Base-by-base conservation (phyloP, 2,888 invertebrate species). In the Ochropacha duplaris region DNA sequence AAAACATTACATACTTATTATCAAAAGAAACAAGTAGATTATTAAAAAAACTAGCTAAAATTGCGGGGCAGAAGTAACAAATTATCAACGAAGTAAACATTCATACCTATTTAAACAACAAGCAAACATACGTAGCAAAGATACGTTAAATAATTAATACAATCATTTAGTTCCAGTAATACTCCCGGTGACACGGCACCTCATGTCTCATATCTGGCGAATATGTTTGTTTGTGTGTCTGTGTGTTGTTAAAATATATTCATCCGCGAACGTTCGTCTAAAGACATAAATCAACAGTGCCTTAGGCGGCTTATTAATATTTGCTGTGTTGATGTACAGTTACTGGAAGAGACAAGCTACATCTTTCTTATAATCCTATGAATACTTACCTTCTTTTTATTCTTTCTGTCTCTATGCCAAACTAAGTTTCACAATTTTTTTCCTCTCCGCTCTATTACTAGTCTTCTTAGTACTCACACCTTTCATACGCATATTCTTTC, bases 261-360 rank as follows among this genome's bases (percentile, higher is more conserved):
- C 83, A 81, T 84, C 79, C 77, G 78, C 79, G 74, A 81, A 79
- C 76, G 74, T 79, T 76, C 78, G 73, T 76, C 82, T 79, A 80
- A 83, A 83, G 78, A 72, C 80, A 90, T 92, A 91, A 92, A 92
- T 91, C 90, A 91, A 87, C 87, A 84, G 78, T 76, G 86, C 84
- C 82, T 86, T 74, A 81, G 85, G 83, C 83, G 81, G 85, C 86
- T 90, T 91, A 91, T 91, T 91, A 90, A 90, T 90, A 88, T 90
- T 88, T 87, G 85, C 81, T 64, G 70, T 62, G 57, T 44, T 49
- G 73, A 69, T 57, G 56, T 63, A 69, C 55, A 57, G 49, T 22
- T 50, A 36, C 79, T 86, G 61, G 83, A 85, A 77, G 59, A 64
- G 78, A 19, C 61, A 51, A n/a, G 16, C 22, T 24, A 16, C 24